Percentiles rank a stretch among this genome's conserved stretches.
Conservation (phyloP, 37 sponge, comb jelly and placozoan genomes). For the Eunapius fragilis region DNA sequence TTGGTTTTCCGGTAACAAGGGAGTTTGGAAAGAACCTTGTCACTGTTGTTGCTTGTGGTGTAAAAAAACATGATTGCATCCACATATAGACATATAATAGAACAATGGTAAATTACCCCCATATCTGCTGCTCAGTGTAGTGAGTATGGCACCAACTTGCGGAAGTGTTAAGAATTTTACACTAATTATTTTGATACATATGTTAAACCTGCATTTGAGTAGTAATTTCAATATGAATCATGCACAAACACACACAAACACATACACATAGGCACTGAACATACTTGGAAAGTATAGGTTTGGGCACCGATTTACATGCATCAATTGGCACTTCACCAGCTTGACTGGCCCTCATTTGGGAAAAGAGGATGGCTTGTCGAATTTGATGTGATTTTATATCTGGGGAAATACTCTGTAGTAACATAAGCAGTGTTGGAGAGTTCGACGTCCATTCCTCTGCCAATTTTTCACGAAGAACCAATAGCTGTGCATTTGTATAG, state of each 20-base stretch:
- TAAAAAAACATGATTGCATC: too few species aligned
- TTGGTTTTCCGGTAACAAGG: neutral
- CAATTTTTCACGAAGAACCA: constrained; percentile 47
- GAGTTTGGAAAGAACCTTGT: neutral
- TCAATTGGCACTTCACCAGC: too few species aligned
- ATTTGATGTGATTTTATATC: neutral
- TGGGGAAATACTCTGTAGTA: constrained; percentile 53
- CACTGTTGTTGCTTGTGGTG: too few species aligned
- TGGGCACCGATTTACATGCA: too few species aligned
- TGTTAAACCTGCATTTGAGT: neutral
- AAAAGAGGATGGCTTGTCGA: neutral
- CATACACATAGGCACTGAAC: too few species aligned
- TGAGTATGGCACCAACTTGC: neutral
- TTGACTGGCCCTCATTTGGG: too few species aligned
- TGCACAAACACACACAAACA: too few species aligned
- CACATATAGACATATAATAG: too few species aligned
- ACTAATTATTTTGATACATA: neutral
- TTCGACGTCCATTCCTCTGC: neutral
- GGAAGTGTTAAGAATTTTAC: neutral
- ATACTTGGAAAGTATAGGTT: too few species aligned
- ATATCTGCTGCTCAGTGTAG: neutral
- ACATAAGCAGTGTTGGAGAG: constrained; percentile 5
- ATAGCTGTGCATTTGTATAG: constrained; percentile 74
- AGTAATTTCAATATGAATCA: too few species aligned
- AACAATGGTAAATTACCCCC: too few species aligned